Base-by-base conservation (phyloP, 2,797 vertebrate species). In the Podarcis lilfordi region DNA sequence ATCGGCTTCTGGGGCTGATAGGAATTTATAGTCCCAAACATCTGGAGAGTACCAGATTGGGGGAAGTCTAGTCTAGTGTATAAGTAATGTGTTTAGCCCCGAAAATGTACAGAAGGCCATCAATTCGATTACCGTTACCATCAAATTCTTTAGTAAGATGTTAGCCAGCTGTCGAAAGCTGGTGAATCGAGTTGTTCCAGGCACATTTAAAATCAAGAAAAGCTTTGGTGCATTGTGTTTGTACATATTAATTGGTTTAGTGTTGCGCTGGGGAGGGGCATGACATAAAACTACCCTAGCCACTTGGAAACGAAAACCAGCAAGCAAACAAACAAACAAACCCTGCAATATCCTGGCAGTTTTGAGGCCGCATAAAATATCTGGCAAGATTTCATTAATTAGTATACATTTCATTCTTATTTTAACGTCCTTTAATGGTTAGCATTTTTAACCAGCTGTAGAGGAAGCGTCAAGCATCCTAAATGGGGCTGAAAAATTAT, bases 401-500 rank as follows among this genome's bases (percentile, higher is more conserved):
- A 85, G 32, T 55, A 68, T 82, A 32, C 13, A 29, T 66, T 89
- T 75, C 19, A n/a, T 66, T 69, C 71, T 66, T 59, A 29, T 89
- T 89, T 86, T 76, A 69, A 55, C 32, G 55, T 76, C 43, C 88
- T 76, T 86, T 86, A 72, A 80, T 37, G 27, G 77, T 80, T 89
- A 82, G 64, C 61, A 82, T 82, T 89, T 87, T 82, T 66, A 89
- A 81, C 87, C 79, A 59, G 84, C 71, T 89, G 84, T 71, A 85
- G 15, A 0, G 11, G 11, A 23, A 55, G 79, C 75, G 6, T 88
- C 86, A 43, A 90, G 45, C 89, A 91, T 87, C 91, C 35, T 43
- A 93, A 93, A 93, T 89, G 84, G 88, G 78, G 87, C 91, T 84
- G 92, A 89, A 86, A 92, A 93, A 82, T 43, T 91, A 85, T 79